These are phyloP conservation scores for Falco punctatus DNA, from an alignment of 2,113 vertebrate genomes.

Conservation along the genomic window DNA sequence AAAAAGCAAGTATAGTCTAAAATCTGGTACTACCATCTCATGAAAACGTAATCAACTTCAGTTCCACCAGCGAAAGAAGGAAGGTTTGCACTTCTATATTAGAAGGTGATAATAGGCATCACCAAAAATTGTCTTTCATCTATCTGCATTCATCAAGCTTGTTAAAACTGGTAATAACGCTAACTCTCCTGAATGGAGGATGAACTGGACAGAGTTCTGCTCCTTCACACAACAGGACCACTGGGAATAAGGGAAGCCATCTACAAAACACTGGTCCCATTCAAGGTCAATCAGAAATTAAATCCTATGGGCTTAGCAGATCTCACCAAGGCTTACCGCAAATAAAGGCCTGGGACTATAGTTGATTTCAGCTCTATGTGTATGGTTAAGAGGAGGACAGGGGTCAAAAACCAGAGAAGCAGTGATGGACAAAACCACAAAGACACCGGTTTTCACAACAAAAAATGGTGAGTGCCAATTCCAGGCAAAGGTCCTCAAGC, in stretches of 20 bases:
- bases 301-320: background rate
- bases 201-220: background rate
- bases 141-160: background rate
- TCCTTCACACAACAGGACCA: accelerated
- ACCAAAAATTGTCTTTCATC: background rate
- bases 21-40: background rate
- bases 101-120: background rate
- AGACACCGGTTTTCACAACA: background rate
- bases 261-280: background rate
- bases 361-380: background rate
- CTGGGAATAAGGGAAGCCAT: background rate
- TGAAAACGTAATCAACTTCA: background rate
- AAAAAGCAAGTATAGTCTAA: background rate
- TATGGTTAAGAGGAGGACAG: background rate
- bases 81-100: background rate
- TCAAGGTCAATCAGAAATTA: background rate
- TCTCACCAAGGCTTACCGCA: background rate
- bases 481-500: background rate
- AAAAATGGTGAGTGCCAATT: background rate
- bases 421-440: background rate
- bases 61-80: background rate
- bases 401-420: background rate
- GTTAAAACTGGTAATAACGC: background rate
- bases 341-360: background rate
- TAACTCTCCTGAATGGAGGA: background rate